Percentiles rank a stretch among this genome's conserved stretches.
Conservation (phyloP, 92 coral and sea anemone genomes). For the Heteractis magnifica region DNA sequence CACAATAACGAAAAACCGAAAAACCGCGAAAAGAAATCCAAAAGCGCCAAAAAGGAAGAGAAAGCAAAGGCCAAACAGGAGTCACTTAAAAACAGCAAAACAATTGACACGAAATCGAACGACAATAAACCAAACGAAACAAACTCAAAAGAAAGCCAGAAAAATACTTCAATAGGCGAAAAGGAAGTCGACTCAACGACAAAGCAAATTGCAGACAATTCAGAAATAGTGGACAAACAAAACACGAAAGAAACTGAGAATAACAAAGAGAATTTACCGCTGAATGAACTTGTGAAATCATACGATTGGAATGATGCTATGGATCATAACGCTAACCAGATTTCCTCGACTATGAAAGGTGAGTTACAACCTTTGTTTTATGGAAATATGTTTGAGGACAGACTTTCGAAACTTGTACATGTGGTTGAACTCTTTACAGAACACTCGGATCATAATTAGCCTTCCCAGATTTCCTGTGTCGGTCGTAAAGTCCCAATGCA, state of each 20-base stretch:
- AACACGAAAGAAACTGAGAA: slow-evolving; percentile 24
- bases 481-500: too few species aligned
- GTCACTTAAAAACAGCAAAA: slow-evolving; percentile 4
- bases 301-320: background rate
- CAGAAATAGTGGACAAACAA: background rate
- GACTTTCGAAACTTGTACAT: background rate
- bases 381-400: background rate
- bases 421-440: background rate
- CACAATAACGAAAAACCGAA: slow-evolving; percentile 50
- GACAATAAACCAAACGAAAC: slow-evolving; percentile 13
- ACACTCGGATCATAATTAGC: too few species aligned
- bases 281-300: background rate
- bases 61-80: slow-evolving; percentile 36
- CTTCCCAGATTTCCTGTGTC: too few species aligned
- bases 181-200: background rate
- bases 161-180: background rate
- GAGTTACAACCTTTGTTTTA: background rate
- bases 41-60: slow-evolving; percentile 49
- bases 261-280: background rate
- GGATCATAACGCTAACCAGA: background rate
- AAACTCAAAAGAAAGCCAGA: background rate
- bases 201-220: slow-evolving; percentile 19
- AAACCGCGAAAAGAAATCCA: slow-evolving; percentile 39
- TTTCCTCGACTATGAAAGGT: background rate
- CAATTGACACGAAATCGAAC: background rate